Percentiles rank a stretch among this genome's conserved stretches.
Conservation (phyloP, 2,888 invertebrate species). For the Ommatoiulus sabulosus region DNA sequence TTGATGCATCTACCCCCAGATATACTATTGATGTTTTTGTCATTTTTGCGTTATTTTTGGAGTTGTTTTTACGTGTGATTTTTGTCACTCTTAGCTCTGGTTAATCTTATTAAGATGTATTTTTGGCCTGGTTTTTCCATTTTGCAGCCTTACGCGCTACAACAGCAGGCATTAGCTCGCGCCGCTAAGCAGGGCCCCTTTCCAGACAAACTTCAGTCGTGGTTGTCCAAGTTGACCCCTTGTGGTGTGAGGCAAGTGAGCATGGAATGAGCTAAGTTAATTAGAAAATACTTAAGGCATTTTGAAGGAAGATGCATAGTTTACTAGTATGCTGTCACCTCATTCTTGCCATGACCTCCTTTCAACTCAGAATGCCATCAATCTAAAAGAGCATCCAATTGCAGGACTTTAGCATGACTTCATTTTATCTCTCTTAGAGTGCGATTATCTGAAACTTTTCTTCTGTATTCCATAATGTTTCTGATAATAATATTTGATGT, state of each 20-base stretch:
- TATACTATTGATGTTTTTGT: neutral
- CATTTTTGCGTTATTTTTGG: neutral
- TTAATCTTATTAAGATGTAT: neutral
- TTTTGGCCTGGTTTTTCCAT: conserved; percentile 45
- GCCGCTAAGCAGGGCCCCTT: conserved; percentile 38
- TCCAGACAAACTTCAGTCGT: conserved; percentile 55
- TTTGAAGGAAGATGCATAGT: neutral
- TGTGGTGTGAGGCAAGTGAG: conserved; percentile 57
- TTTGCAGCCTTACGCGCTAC: conserved; percentile 14
- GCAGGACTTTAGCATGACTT: neutral
- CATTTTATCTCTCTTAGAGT: neutral
- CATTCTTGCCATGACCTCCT: neutral
- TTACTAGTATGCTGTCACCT: neutral
- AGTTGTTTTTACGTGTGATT: neutral
- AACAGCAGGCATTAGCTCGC: conserved; percentile 40
- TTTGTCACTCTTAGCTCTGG: neutral
- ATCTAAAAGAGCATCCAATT: neutral
- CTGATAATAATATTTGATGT: too few relatives aligned
- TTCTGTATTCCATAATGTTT: neutral
- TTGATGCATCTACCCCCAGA: neutral
- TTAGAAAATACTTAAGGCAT: conserved; percentile 15
- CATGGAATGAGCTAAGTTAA: conserved; percentile 13
- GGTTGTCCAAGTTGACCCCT: conserved; percentile 55
- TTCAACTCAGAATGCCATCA: neutral
- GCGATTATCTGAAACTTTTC: neutral